phyloP scores from a whole-genome alignment of 2,888 invertebrate genomes.

The Alcis repandata region DNA sequence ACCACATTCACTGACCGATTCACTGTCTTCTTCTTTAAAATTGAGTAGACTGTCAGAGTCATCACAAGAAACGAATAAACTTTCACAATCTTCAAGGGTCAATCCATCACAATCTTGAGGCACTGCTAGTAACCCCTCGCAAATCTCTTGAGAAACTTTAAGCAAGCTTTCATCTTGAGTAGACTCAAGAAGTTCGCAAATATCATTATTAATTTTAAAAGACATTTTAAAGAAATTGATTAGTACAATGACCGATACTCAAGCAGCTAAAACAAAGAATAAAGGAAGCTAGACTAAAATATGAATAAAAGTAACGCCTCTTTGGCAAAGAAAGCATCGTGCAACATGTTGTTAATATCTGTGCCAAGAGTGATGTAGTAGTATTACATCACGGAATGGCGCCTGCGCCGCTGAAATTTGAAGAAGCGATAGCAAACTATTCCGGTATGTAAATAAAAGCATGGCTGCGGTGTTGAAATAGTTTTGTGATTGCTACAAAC shows the following conservation, averaged over 20 bases:
- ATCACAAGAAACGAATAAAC: conserved; percentile 21
- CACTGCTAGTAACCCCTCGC: conserved; percentile 34
- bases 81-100: conserved; percentile 29
- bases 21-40: conserved; percentile 41
- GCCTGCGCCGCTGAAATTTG: conserved; percentile 32
- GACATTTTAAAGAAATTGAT: conserved; percentile 47
- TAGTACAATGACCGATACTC: conserved; percentile 58
- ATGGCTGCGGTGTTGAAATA: conserved; percentile 20
- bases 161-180: conserved; percentile 24
- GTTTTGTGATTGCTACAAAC: conserved; percentile 8
- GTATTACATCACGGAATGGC: conserved; percentile 47
- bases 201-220: conserved; percentile 46
- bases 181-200: conserved; percentile 37
- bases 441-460: conserved; percentile 26
- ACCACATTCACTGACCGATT: conserved; percentile 40
- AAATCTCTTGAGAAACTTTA: conserved; percentile 43
- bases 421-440: conserved; percentile 24
- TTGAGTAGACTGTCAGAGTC: conserved; percentile 37
- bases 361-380: conserved; percentile 57
- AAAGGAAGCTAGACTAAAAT: conserved; percentile 56
- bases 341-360: conserved; percentile 54
- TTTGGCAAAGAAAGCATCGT: conserved; percentile 62
- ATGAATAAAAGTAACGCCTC: conserved; percentile 45
- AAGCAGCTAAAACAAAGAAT: conserved; percentile 54
- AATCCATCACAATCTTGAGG: conserved; percentile 40